A percentile compares a stretch with the other conserved stretches of the same genome.
Conservation (phyloP, 2,888 invertebrate species). For the Pseudanteris insignis region DNA sequence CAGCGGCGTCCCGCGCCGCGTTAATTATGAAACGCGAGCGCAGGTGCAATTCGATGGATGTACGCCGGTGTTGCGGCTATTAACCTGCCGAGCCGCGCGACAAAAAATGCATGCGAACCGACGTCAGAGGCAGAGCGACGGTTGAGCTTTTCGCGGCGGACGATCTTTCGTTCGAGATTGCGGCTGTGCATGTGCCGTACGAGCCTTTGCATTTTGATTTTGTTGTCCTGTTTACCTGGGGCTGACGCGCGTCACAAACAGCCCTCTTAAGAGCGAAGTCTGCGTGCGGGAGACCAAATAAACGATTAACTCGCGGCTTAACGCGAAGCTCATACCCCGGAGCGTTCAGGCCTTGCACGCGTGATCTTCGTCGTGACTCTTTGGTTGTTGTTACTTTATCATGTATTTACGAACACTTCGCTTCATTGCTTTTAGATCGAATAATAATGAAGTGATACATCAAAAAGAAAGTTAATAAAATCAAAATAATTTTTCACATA, state of each 20-base stretch:
- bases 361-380: slow-evolving; percentile 28
- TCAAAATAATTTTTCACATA: no score
- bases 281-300: slow-evolving; percentile 50
- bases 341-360: slow-evolving; percentile 52
- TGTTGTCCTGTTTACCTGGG: slow-evolving; percentile 51
- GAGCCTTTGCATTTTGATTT: slow-evolving; percentile 51
- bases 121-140: slow-evolving; percentile 14
- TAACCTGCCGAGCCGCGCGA: neutral
- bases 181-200: slow-evolving; percentile 26
- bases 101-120: slow-evolving; percentile 12
- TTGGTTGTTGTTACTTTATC: neutral
- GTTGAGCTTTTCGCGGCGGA: no score
- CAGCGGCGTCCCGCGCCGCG: neutral
- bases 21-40: slow-evolving; percentile 17
- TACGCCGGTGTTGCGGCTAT: slow-evolving; percentile 9
- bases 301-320: slow-evolving; percentile 58
- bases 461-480: no score
- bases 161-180: slow-evolving; percentile 33
- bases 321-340: slow-evolving; percentile 52
- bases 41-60: slow-evolving; percentile 9
- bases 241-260: slow-evolving; percentile 48
- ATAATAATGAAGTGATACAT: no score
- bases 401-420: no score
- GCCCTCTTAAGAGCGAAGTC: slow-evolving; percentile 53
- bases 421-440: no score